Evolutionary conservation across 2,113 vertebrate genomes (phyloP), one percentile per base, ranked within the genome.

Genomic region (Conger conger): DNA sequence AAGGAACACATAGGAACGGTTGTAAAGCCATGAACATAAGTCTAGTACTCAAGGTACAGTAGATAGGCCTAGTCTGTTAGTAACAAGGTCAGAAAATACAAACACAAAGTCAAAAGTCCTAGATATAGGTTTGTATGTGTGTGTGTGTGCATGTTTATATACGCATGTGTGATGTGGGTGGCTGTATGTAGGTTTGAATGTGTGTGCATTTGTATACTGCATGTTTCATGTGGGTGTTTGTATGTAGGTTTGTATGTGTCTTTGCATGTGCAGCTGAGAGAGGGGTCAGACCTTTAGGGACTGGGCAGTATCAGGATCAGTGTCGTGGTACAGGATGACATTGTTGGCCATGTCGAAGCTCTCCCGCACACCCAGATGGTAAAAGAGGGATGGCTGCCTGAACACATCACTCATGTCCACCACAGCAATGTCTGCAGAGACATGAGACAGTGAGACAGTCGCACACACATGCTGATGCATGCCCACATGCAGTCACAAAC

Each of bases 291-390:
- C 98, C 97, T 99, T 99, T 79, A 99, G 92, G 54, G 96, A 97
- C 90, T 97, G 95, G 80, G 97, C 94, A 13, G 96, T 97, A 92
- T 97, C 96, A 0, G 94, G 92, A 91, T 99, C 96, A 0, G 94
- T 97, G 91, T 98, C 96, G 1, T 97, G 95, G 92, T 99, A 99
- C 40, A 99, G 94, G 90, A 99, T 97, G 90, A 99, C 96, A 0
- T 99, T 99, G 92, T 98, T 99, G 91, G 96, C 95, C 97, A 97
- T 98, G 91, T 97, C 95, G 81, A 99, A 99, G 89, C 97, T 99
- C 92, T 99, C 98, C 83, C 97, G 96, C 82, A 99, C 97, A 0
- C 97, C 97, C 76, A 99, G 96, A 86, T 99, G 97, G 89, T 99
- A 99, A 90, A 99, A 99, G 84, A 99, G 91, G 0, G 97, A 98